Conservation (phyloP, 2,888 invertebrate genomes). For the Sinohyriopsis cumingii region DNA sequence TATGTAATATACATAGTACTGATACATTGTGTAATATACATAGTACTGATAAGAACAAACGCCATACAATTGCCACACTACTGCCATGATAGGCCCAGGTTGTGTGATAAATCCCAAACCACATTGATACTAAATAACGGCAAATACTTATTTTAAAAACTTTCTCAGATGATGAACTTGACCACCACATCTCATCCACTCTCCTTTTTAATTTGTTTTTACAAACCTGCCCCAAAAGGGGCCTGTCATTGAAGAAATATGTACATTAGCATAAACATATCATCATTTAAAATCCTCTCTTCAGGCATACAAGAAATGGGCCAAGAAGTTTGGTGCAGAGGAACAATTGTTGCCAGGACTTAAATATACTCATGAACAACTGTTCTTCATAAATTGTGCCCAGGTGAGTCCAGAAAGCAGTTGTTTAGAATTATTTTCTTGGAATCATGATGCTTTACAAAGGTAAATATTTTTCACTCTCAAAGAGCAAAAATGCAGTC, state of each 20-base stretch:
- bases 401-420: slow-evolving; percentile 67
- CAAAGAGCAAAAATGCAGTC: too few species aligned
- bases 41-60: too few species aligned
- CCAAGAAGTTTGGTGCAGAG: slow-evolving; percentile 72
- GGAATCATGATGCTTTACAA: too few species aligned
- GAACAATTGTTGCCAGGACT: slow-evolving; percentile 75
- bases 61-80: too few species aligned
- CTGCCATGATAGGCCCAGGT: background rate
- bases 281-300: background rate
- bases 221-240: too few species aligned
- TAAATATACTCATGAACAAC: slow-evolving; percentile 68
- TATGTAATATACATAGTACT: too few species aligned
- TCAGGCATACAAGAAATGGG: slow-evolving; percentile 64
- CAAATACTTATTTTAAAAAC: background rate
- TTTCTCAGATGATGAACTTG: background rate
- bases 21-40: too few species aligned
- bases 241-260: too few species aligned
- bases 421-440: background rate
- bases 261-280: too few species aligned
- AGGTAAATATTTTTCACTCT: too few species aligned
- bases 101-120: background rate
- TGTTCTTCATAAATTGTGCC: slow-evolving; percentile 76
- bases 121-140: background rate
- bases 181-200: too few species aligned
- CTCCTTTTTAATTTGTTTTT: too few species aligned